These are phyloP conservation scores for Eupithecia centaureata DNA, from an alignment of 2,888 invertebrate genomes.

Conservation along the genomic window DNA sequence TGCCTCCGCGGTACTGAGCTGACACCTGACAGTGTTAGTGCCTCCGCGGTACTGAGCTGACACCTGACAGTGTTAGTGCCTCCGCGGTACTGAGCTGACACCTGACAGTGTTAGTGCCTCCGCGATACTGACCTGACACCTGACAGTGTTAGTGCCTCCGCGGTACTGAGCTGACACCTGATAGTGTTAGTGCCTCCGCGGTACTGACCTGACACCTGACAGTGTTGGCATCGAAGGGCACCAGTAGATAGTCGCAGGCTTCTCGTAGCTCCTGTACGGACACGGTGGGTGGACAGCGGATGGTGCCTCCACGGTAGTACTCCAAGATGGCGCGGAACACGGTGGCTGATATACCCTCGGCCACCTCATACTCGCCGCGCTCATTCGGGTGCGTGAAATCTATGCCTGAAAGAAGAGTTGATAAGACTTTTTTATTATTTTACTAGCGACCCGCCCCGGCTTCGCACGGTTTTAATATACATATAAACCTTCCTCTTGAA, in stretches of 20 bases:
- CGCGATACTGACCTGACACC: conserved; percentile 86
- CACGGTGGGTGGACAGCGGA: conserved; percentile 97
- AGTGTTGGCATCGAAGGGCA: conserved; percentile 98
- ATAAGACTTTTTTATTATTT: too few species aligned
- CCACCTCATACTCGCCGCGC: conserved; percentile 97
- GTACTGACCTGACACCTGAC: conserved; percentile 90
- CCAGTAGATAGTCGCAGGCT: conserved; percentile 98
- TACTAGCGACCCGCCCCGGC: too few species aligned
- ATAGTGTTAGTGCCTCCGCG: conserved; percentile 96
- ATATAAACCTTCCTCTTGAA: too few species aligned
- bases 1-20: too few species aligned
- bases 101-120: background rate
- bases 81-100: too few species aligned
- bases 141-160: conserved; percentile 94
- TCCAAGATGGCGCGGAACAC: conserved; percentile 98
- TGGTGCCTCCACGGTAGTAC: conserved; percentile 95
- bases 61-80: too few species aligned
- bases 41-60: background rate
- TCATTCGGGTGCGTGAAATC: conserved; percentile 98
- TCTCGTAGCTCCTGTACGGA: conserved; percentile 98
- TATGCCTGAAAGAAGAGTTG: conserved; percentile 79
- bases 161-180: conserved; percentile 88
- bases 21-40: background rate
- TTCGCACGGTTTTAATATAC: too few species aligned
- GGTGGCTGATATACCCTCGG: conserved; percentile 97